A percentile compares a stretch with the other conserved stretches of the same genome.
phyloP scores from a whole-genome alignment of 1,140 invertebrate genomes.

The Agrilus planipennis region DNA sequence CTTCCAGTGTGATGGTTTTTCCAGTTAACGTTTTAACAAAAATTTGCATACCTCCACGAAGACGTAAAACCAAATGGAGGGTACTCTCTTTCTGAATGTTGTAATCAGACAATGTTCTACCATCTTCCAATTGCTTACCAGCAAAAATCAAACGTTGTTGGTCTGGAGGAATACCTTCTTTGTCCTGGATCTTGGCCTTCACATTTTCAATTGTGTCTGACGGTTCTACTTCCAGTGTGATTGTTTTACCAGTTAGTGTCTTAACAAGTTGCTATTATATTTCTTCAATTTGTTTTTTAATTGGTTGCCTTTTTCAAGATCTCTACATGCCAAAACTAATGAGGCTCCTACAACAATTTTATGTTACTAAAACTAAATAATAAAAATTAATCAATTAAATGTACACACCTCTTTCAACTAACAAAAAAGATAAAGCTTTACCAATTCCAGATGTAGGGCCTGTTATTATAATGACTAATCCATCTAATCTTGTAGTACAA shows the following conservation, averaged over 20 bases:
- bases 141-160: slow-evolving; percentile 63
- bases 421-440: slow-evolving; percentile 39
- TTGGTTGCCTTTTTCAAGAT: slow-evolving; percentile 35
- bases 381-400: background rate
- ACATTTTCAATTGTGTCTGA: slow-evolving; percentile 71
- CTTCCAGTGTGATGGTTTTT: slow-evolving; percentile 66
- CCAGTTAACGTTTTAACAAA: slow-evolving; percentile 66
- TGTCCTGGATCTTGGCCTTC: slow-evolving; percentile 65
- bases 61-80: slow-evolving; percentile 58
- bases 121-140: slow-evolving; percentile 73
- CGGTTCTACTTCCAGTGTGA: slow-evolving; percentile 58
- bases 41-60: slow-evolving; percentile 61
- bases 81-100: slow-evolving; percentile 84
- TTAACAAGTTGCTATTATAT: slow-evolving; percentile 39
- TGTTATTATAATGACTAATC: slow-evolving; percentile 46
- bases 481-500: slow-evolving; percentile 32
- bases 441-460: slow-evolving; percentile 50
- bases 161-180: slow-evolving; percentile 59
- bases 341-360: slow-evolving; percentile 33
- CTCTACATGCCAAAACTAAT: slow-evolving; percentile 41
- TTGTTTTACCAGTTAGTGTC: slow-evolving; percentile 62
- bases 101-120: slow-evolving; percentile 65
- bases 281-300: slow-evolving; percentile 32
- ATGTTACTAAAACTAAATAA: background rate
- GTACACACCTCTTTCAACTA: slow-evolving; percentile 32